Evolutionary conservation across 2,888 invertebrate genomes (phyloP).

Genomic region (Athalia cordata): DNA sequence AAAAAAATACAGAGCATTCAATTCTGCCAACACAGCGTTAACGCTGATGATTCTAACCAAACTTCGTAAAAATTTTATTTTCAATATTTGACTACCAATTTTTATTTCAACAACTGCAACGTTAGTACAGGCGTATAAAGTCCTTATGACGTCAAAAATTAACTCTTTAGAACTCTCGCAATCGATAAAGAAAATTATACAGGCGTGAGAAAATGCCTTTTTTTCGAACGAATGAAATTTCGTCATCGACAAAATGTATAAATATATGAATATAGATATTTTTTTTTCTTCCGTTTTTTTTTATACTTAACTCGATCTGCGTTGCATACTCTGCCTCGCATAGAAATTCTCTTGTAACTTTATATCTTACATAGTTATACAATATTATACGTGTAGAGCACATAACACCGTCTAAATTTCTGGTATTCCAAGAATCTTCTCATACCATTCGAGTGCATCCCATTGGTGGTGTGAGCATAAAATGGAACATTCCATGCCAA

Average conservation of each 20-base stretch:
- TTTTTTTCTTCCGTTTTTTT: too few relatives aligned
- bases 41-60: neutral
- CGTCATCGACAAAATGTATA: too few relatives aligned
- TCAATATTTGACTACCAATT: neutral
- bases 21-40: neutral
- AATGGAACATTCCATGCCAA: too few relatives aligned
- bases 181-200: neutral
- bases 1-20: neutral
- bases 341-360: too few relatives aligned
- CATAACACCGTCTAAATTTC: slow-evolving; percentile 10
- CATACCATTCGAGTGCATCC: slow-evolving; percentile 18
- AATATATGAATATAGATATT: too few relatives aligned
- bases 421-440: slow-evolving; percentile 25
- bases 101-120: neutral
- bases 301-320: too few relatives aligned
- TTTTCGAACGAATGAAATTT: too few relatives aligned
- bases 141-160: too few relatives aligned
- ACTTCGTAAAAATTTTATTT: neutral
- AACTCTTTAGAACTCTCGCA: too few relatives aligned
- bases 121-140: neutral
- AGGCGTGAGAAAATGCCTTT: too few relatives aligned
- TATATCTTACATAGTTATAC: neutral
- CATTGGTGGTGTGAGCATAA: too few relatives aligned
- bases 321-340: too few relatives aligned
- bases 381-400: neutral